phyloP scores from a whole-genome alignment of 2,888 invertebrate genomes.

The Trissolcus japonicus region DNA sequence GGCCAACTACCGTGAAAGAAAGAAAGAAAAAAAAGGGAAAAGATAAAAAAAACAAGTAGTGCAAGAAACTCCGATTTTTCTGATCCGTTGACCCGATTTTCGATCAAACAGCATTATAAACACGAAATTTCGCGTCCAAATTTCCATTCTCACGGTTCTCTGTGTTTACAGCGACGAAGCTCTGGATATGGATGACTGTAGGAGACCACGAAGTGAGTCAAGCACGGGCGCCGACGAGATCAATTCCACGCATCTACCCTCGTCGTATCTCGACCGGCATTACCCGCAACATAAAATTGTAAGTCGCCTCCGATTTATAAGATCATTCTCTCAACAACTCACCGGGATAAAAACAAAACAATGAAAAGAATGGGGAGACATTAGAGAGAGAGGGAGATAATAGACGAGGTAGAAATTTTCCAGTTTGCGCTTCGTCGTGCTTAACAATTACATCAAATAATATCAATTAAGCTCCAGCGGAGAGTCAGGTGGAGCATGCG shows the following conservation, averaged over 20 bases:
- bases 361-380: not conserved
- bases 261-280: constrained; percentile 76
- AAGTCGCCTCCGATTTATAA: constrained; percentile 56
- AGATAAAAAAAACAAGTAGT: not conserved
- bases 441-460: constrained; percentile 55
- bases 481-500: constrained; percentile 41
- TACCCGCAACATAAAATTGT: constrained; percentile 72
- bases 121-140: not conserved
- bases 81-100: not conserved
- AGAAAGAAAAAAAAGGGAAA: not conserved
- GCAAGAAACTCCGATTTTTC: not conserved
- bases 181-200: constrained; percentile 83
- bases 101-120: not conserved
- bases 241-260: constrained; percentile 77
- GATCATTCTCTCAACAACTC: constrained; percentile 27
- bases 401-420: constrained; percentile 42
- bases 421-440: constrained; percentile 42
- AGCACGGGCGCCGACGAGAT: constrained; percentile 77
- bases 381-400: not conserved
- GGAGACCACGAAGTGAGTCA: constrained; percentile 87
- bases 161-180: constrained; percentile 84
- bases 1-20: not conserved
- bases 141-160: constrained; percentile 5
- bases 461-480: constrained; percentile 52
- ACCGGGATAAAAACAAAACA: not conserved